Evolutionary conservation across 1,140 invertebrate species (phyloP).

Genomic region (Diabrotica virgifera): DNA sequence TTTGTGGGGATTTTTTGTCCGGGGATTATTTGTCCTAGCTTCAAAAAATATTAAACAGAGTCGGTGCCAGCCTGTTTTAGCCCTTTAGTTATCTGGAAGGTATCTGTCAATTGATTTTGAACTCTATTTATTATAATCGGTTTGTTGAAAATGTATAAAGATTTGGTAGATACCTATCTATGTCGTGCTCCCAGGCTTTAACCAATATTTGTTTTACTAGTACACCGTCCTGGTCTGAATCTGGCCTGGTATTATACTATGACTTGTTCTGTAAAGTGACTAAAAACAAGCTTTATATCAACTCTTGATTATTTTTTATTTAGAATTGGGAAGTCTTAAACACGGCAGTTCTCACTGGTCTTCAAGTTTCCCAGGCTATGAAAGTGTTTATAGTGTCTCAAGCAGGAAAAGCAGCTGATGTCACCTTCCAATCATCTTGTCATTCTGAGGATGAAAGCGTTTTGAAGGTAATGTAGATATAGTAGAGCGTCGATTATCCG

Average conservation of each 20-base stretch:
- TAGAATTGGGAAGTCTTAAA: slow-evolving; percentile 96
- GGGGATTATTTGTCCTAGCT: too few relatives aligned
- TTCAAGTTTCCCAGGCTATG: slow-evolving; percentile 91
- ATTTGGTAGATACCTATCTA: too few relatives aligned
- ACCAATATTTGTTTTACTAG: neutral
- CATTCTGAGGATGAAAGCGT: slow-evolving; percentile 94
- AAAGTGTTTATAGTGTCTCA: slow-evolving; percentile 94
- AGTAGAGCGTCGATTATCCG: too few relatives aligned
- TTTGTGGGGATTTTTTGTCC: too few relatives aligned
- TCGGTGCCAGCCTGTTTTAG: too few relatives aligned
- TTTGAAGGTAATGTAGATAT: slow-evolving; percentile 73
- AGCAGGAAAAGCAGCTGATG: slow-evolving; percentile 89
- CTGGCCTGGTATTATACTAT: neutral
- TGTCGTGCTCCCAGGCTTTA: too few relatives aligned
- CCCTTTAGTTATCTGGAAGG: too few relatives aligned
- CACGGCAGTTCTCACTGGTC: slow-evolving; percentile 90
- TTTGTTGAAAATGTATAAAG: too few relatives aligned
- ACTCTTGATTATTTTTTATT: slow-evolving; percentile 43
- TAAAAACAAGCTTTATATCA: neutral
- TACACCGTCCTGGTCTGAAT: neutral
- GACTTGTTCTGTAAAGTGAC: too few relatives aligned
- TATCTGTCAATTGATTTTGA: too few relatives aligned
- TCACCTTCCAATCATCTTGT: slow-evolving; percentile 93
- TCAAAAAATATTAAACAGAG: too few relatives aligned
- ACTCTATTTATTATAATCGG: too few relatives aligned